Base-by-base conservation (phyloP, 2,888 invertebrate genomes). In the Eremobia ochroleuca region DNA sequence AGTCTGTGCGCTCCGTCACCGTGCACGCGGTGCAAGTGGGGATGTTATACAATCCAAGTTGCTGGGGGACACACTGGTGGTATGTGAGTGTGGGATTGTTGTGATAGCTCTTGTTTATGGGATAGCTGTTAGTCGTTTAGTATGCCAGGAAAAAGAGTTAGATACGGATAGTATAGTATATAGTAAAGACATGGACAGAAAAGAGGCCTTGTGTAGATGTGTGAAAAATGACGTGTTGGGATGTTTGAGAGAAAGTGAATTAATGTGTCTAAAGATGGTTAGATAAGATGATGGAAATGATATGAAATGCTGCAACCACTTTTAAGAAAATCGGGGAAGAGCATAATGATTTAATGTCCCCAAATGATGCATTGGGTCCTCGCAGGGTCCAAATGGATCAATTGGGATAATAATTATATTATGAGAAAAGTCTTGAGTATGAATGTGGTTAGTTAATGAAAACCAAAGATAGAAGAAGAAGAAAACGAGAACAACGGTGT, bases 41-140 rank as follows among this genome's bases (percentile, higher is more conserved):
- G 76, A 59, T 79, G 76, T 85, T 85, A 85, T 79, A 86, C 86
- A 85, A 85, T 68, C 49, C n/a, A 34, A 18, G 68, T 58, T 40
- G 52, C 31, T 43, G 52, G 31, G 28, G 37, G 58, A 81, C 65
- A 64, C 37, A 69, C 49, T 58, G 74, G 15, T 52, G 6, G n/a
- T 4, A n/a, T 49, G 55, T 31, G n/a, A 34, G 25, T 34, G 31
- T 76, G 40, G 18, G 43, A 31, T n/a, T n/a, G 43, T 52, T 61
- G 13, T 52, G 52, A 74, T 37, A 49, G 55, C 52, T 58, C 28
- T 61, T 62, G 49, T 55, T 13, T 18, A 34, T 40, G 9, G 11
- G 3, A 18, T 6, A n/a, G 5, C 18, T 43, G 49, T 15, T 40
- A 49, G 34, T 69, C 13, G 25, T 34, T 25, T 18, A 21, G 15